Conservation (phyloP, 2,888 invertebrate genomes). For the Ennomos quercinarius region DNA sequence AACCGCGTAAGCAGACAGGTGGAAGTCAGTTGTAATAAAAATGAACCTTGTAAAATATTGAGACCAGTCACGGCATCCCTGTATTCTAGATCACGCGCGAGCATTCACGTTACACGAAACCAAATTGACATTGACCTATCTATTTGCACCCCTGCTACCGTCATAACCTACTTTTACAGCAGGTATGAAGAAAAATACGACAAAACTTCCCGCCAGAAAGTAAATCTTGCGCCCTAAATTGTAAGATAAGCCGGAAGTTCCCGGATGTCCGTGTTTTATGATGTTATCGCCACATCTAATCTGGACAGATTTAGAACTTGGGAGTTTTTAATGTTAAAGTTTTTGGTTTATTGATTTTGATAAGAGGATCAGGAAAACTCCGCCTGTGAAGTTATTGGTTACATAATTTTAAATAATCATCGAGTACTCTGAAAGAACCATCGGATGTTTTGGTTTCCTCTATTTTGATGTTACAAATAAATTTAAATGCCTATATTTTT, state of each 20-base stretch:
- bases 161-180: conserved; percentile 11
- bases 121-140: conserved; percentile 16
- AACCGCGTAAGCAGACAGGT: no score
- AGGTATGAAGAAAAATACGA: conserved; percentile 30
- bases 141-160: conserved; percentile 1
- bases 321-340: conserved; percentile 28
- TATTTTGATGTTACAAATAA: no score
- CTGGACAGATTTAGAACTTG: conserved; percentile 26
- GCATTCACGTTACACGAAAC: background rate
- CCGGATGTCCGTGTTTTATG: conserved; percentile 30
- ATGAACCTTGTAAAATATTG: no score
- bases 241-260: conserved; percentile 33
- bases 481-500: no score
- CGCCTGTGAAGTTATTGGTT: background rate
- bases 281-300: conserved; percentile 31
- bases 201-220: conserved; percentile 13
- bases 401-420: no score
- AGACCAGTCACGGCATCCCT: no score
- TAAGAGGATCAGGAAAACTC: conserved; percentile 7
- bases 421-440: no score
- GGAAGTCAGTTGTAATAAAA: no score
- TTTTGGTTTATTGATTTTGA: conserved; percentile 31
- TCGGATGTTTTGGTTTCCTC: no score
- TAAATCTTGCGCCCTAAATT: conserved; percentile 28
- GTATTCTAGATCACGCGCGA: no score